Evolutionary conservation across 1,140 invertebrate species (phyloP), one percentile per base, ranked within the genome.

Genomic region (Eupristina koningsbergeri): DNA sequence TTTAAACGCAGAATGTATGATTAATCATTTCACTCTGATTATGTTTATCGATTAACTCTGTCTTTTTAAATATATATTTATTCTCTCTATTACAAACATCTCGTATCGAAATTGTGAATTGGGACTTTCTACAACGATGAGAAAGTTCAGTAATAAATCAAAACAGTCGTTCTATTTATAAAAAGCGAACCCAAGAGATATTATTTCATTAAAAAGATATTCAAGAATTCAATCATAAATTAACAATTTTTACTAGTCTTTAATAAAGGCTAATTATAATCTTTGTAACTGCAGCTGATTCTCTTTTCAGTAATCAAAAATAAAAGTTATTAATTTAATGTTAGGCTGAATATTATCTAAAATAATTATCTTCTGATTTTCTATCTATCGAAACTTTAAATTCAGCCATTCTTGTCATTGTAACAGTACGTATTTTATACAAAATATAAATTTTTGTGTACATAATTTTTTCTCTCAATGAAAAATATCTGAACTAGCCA

Each of bases 101-200:
- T 34, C 34, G 11, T 41, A 63, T 53, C 29, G 64, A 83, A 83
- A 63, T 83, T 36, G 64, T 78, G 45, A 74, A 63, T 83, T 64
- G 73, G 71, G 36, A 84, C 74, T 84, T 79, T 41, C 31, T 36
- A 63, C 50, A 84, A 79, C 22, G n/a, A 78, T 58, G 47, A 79
- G 67, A 83, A 84, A 84, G 76, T 79, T 79, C 13, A 74, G 34
- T 64, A 77, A 84, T 73, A 77, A 71, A 83, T 39, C 53, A 63
- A 53, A 81, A 83, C 63, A 77, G 34, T 67, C 58, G 45, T 83
- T 41, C 22, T 77, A 67, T 17, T 31, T 53, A 45, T 41, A 71
- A 76, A 83, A 76, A 76, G 29, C 45, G 63, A 76, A 67, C 61
- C 45, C 9, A n/a, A 17, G 47, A 61, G 15, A 73, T 8, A 82